These are phyloP conservation scores for Aphelocoma coerulescens DNA, from an alignment of 2,113 vertebrate species.

Conservation along the genomic window DNA sequence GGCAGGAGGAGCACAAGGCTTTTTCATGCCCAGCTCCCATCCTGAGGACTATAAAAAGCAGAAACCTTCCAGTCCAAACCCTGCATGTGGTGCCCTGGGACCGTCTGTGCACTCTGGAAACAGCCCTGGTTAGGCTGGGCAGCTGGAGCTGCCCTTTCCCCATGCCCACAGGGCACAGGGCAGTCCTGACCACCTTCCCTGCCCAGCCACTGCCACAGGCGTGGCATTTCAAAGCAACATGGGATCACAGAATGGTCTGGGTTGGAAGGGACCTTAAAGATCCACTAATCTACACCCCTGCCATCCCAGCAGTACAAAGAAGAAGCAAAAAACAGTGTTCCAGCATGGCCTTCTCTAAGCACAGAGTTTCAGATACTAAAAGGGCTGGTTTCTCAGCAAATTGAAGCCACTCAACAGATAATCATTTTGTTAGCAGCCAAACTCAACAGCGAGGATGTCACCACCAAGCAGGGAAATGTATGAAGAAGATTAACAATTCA, in stretches of 20 bases:
- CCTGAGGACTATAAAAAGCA: not conserved
- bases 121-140: not conserved
- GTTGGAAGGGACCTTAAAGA: not conserved
- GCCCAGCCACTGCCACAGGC: not conserved
- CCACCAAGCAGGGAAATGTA: not conserved
- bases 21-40: not conserved
- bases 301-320: not conserved
- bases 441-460: not conserved
- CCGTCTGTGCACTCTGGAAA: not conserved
- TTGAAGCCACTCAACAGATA: conserved; percentile 5
- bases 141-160: not conserved
- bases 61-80: not conserved
- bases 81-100: not conserved
- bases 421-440: conserved; percentile 33
- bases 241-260: not conserved
- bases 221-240: fast-evolving
- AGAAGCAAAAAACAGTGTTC: not conserved
- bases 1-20: not conserved
- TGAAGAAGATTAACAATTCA: conserved; percentile 25
- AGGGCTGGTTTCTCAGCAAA: not conserved
- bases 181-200: not conserved
- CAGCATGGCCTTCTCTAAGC: not conserved
- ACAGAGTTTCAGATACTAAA: not conserved
- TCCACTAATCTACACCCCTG: not conserved
- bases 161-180: not conserved